Base-by-base conservation (phyloP, 2,888 invertebrate genomes). In the Metopia argyrocephala region DNA sequence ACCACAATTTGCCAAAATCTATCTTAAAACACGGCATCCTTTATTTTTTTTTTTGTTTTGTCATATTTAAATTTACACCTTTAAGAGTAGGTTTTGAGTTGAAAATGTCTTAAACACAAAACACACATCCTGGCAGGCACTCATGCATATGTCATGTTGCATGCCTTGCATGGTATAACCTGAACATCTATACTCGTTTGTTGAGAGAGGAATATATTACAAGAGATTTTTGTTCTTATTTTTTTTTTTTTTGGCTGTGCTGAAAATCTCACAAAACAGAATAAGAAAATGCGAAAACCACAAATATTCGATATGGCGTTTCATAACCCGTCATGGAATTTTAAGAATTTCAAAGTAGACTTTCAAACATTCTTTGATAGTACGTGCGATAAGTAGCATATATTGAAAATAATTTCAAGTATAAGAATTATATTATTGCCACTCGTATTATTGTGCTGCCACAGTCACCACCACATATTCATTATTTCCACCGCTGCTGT, bases 351-450 rank as follows among this genome's bases (percentile, higher is more conserved):
- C 9, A 38, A 15, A 38, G 38, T 38, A 52, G 65, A 52, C 28
- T 57, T 69, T 18, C 9, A 38, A 48, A 57, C 20, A 57, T 69
- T 69, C 57, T 57, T 57, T 46, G 38, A 57, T 31, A 54, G 76
- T 65, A 81, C 80, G 80, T 81, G 80, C 23, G 76, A 81, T 76
- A 81, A 81, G 64, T 68, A 64, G 76, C 80, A 76, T 56, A 66
- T 65, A 75, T 75, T 70, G 65, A 57, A 23, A 69, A 62, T 52
- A 59, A 59, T 46, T 54, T 56, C 15, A 57, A 23, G 7, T 38
- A 46, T 56, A 31, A 62, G 64, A 57, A 38, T 50, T 27, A 27
- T 7, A n/a, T 27, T 38, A 12, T 12, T 15, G 23, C 15, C 5
- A 6, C 27, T 64, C 46, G 46, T 23, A 27, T 59, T 9, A n/a